Evolutionary conservation across 2,797 vertebrate genomes (phyloP).

Genomic region (Falco concolor): DNA sequence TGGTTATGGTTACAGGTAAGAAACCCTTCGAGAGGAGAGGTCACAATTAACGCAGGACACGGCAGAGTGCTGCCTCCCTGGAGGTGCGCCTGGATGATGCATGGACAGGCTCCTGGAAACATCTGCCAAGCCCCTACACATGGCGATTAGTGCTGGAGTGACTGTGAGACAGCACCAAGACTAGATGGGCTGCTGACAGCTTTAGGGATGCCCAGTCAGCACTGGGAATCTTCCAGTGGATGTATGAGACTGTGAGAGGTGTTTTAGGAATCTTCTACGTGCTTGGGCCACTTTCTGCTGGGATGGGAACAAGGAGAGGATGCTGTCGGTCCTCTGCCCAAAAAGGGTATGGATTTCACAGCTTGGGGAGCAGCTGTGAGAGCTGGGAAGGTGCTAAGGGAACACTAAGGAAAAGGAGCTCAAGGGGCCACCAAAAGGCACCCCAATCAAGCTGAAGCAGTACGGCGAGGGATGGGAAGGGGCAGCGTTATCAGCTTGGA

Average conservation of each 20-base stretch:
- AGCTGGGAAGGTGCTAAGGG: neutral
- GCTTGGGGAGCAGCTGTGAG: neutral
- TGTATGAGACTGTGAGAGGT: neutral
- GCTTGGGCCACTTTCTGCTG: neutral
- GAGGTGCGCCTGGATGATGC: neutral
- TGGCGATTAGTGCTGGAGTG: neutral
- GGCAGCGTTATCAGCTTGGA: neutral
- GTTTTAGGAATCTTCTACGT: neutral
- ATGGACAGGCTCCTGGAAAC: neutral
- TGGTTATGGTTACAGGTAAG: neutral
- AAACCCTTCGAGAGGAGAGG: neutral
- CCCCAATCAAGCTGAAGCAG: neutral
- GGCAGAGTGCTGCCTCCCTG: neutral
- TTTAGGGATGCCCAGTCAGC: neutral
- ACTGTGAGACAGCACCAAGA: neutral
- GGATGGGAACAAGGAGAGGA: neutral
- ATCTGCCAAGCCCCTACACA: rapidly evolving
- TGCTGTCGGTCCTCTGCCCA: neutral
- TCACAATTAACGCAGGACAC: neutral
- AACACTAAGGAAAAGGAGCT: neutral
- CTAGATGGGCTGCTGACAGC: neutral
- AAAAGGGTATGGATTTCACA: neutral
- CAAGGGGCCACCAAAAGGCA: neutral
- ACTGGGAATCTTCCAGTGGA: neutral
- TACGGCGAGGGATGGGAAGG: neutral